Percentiles rank a stretch among this genome's conserved stretches.
Conservation (phyloP, 1,140 invertebrate genomes). For the Pogonognathellus flavescens region DNA sequence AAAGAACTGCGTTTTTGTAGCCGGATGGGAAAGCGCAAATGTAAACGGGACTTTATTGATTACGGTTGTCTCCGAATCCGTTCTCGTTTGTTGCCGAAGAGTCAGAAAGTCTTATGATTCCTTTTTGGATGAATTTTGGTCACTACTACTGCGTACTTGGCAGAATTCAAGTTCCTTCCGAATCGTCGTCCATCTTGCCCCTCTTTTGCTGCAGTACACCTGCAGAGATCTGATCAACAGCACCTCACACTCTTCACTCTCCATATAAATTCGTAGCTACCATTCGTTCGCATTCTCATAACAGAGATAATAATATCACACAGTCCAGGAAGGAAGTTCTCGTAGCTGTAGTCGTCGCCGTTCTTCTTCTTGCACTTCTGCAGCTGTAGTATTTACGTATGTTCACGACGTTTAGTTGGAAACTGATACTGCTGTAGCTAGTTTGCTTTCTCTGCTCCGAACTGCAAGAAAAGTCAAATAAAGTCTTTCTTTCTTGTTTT, state of each 20-base stretch:
- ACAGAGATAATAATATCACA: background rate
- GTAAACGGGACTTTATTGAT: constrained; percentile 25
- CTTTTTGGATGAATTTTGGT: constrained; percentile 1
- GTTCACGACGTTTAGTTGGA: no score
- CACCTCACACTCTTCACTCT: constrained; percentile 14
- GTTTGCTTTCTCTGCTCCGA: no score
- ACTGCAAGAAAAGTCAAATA: no score
- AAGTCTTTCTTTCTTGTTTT: no score
- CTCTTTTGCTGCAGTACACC: constrained; percentile 50
- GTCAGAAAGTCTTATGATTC: constrained; percentile 21
- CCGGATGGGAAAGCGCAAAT: constrained; percentile 3
- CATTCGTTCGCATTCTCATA: background rate
- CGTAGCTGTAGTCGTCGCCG: background rate
- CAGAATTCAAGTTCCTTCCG: background rate
- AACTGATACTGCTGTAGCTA: no score
- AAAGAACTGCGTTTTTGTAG: background rate
- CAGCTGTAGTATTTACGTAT: no score
- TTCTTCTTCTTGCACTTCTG: background rate
- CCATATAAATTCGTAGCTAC: background rate
- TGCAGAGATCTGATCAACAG: constrained; percentile 33
- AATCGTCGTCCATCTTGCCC: constrained; percentile 50
- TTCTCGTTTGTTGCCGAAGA: constrained; percentile 20
- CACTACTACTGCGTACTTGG: constrained; percentile 37
- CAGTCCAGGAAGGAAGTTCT: background rate
- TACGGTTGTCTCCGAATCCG: background rate